Base-by-base conservation (phyloP, 2,888 invertebrate species). In the Amphipoea oculea region DNA sequence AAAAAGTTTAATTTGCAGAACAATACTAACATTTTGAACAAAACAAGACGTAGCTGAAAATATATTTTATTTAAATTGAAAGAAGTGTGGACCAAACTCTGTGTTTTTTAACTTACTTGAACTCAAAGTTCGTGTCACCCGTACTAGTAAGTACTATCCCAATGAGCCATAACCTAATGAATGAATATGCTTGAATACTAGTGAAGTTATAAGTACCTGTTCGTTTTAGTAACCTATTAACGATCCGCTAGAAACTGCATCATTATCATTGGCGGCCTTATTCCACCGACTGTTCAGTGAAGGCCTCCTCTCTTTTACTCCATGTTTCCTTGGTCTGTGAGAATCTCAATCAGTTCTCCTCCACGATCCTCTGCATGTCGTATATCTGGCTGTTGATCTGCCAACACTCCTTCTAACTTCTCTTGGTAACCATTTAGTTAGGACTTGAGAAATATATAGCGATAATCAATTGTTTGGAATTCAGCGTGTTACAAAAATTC, bases 1-100 rank as follows among this genome's bases (percentile, higher is more conserved):
- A 62, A 76, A 66, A 85, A 65, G 63, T 82, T 78, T 12, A 36
- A 62, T 76, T 76, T 84, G 2, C 23, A 17, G 12, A 78, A 69
- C 42, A 82, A 82, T 65, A 36, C 40, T 20, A 9, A 72, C 51
- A 40, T 51, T 65, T 76, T 62, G 29, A 29, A 11, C 36, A 60
- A 67, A 85, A 78, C 12, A 42, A 54, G 36, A 1, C 42, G 36
- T 20, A 20, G 42, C 17, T 54, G n/a, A 60, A 78, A 68, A 65
- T 62, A 73, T 73, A 45, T 40, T 54, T 63, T 76, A 48, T 48
- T 48, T 40, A 6, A 45, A 81, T 36, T 20, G 42, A 73, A 69
- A 66, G 17, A 62, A 73, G 66, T 51, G 36, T 62, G 14, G 48
- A 14, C 45, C 3, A 45, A 68, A 63, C 42, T 69, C 7, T 36